Evolutionary conservation across 2,113 vertebrate genomes (phyloP), one percentile per base, ranked within the genome.

Genomic region (Percina caprodes): DNA sequence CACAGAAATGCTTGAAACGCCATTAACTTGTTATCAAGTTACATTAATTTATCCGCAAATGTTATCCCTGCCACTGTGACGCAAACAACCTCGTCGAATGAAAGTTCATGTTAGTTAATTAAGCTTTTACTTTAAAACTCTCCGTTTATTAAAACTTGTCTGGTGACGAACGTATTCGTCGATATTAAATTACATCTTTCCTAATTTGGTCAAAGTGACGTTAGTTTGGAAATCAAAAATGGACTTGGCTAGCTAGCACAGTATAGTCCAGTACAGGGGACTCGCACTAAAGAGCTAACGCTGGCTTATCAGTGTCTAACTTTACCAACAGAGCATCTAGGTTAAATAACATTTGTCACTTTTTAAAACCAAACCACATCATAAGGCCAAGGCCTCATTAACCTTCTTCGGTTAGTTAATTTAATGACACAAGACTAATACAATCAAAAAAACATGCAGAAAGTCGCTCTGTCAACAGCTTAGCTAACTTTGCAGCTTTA

Each of bases 401-500:
- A 49, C 48, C 14, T 2, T 16, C 1, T 24, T 1, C 1, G 0
- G 62, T 19, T 55, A 26, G 46, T 78, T 15, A 35, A 63, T 23
- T 10, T 3, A 21, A 19, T 11, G 65, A 21, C 23, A 73, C 26
- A 21, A 18, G 49, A 6, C 1, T 21, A 55, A 49, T 19, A 23
- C 12, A 0, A 2, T 3, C 0, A 16, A 56, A 79, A 79, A 65
- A 54, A 9, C 14, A 45, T 69, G 48, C 2, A 63, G 3, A 83
- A 87, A 84, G 3, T 74, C 16, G 61, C 77, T 35, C 75, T 76
- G 85, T 83, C 86, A 86, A 77, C 79, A 77, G 69, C 76, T 68
- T 71, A 83, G 91, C 90, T 91, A 86, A 87, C 85, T 80, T 68
- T 19, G 72, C 87, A 88, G 93, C 92, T 39, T 87, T 92, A 91